Evolutionary conservation across 2,113 vertebrate genomes (phyloP).

Genomic region (Cariama cristata): DNA sequence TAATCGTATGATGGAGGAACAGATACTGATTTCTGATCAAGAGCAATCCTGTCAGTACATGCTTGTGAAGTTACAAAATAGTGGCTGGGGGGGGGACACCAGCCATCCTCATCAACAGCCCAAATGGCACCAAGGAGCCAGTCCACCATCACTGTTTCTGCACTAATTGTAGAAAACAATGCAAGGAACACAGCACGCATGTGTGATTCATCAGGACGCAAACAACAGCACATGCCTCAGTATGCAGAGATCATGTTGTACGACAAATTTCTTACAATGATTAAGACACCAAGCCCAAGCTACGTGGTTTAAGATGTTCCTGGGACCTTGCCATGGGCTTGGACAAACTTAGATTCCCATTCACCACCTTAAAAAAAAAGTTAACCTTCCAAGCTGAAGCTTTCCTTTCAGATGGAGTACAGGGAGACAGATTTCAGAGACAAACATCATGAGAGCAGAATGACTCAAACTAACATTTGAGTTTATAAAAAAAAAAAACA

Average conservation of each 20-base stretch:
- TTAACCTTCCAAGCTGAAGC: neutral
- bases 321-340: neutral
- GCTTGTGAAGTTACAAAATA: neutral
- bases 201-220: neutral
- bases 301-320: neutral
- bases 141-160: neutral
- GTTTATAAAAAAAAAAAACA: neutral
- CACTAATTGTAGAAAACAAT: neutral
- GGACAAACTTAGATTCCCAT: neutral
- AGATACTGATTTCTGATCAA: slow-evolving; percentile 20
- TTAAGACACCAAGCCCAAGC: neutral
- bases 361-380: neutral
- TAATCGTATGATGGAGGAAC: neutral
- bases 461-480: neutral
- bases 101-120: neutral
- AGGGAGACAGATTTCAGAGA: neutral
- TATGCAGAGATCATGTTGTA: neutral
- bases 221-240: neutral
- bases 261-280: slow-evolving; percentile 3
- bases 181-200: neutral
- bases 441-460: neutral
- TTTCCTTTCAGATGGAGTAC: neutral
- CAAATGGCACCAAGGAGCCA: neutral
- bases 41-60: neutral
- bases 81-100: neutral